Base-by-base conservation (phyloP, 2,113 vertebrate species). In the Cathartes aura region DNA sequence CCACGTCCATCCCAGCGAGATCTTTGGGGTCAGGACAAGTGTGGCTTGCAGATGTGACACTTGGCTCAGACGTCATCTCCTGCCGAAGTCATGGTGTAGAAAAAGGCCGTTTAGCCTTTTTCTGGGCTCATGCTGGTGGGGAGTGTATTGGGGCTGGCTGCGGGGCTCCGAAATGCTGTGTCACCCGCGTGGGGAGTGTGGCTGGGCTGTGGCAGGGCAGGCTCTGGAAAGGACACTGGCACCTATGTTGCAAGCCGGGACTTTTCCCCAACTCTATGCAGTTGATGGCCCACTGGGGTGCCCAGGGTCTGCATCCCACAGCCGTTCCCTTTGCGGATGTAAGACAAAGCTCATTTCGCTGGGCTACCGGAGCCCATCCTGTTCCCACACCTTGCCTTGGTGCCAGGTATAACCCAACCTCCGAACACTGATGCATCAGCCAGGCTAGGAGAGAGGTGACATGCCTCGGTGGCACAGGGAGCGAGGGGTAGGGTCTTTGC, bases 391-490 rank as follows among this genome's bases (percentile, higher is more conserved):
- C 47, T 82, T 23, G 6, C 62, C 62, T 21, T 12, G 18, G 24
- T 19, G 12, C 47, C 21, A 6, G 64, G 36, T 12, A 14, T 12
- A 42, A 9, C 38, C 30, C 63, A 20, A 0, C 23, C 22, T 66
- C 50, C 32, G 47, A 18, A 15, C 12, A 6, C 3, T 5, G 43
- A 6, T 48, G 79, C 38, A 5, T n/a, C 45, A 3, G 50, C 30
- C 7, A 4, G 47, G 38, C 40, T 43, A 21, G 58, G 42, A 50
- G 68, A 30, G 62, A 68, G 34, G n/a, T 9, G 47, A 58, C 0
- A 0, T 2, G 13, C 15, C 47, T 62, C 0, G 0, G 56, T n/a
- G 81, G 60, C 19, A 19, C 12, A 21, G 48, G 59, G 53, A 63
- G 17, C 0, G 2, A 48, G 38, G 48, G 23, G 23, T 4, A 19